Percentiles rank a stretch among this genome's conserved stretches.
These are phyloP conservation scores for Sparidentex hasta DNA, from an alignment of 2,797 vertebrate genomes.

Conservation along the genomic window DNA sequence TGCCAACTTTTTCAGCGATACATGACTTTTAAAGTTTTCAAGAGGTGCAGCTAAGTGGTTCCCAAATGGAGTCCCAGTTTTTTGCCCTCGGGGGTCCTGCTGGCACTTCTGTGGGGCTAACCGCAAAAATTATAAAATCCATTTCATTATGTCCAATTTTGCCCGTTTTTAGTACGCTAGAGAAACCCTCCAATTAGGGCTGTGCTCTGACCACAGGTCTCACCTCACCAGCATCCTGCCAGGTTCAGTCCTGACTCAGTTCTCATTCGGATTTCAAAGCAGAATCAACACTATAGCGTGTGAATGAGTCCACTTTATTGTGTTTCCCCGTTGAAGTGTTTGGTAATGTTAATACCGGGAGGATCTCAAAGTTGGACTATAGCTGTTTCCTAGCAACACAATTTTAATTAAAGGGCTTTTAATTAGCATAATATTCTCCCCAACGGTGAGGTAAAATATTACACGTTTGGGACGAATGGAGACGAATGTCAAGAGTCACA, in stretches of 20 bases:
- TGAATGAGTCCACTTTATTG: conserved; percentile 17
- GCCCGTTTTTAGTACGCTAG: background rate
- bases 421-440: conserved; percentile 39
- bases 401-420: conserved; percentile 47
- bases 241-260: background rate
- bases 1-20: conserved; percentile 29
- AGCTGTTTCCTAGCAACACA: conserved; percentile 71
- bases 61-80: conserved; percentile 39
- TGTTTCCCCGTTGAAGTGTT: conserved; percentile 7
- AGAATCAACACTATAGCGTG: background rate
- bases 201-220: background rate
- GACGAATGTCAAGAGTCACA: conserved; percentile 17
- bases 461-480: conserved; percentile 25
- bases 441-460: conserved; percentile 12
- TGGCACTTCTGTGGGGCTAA: conserved; percentile 25
- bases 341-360: conserved; percentile 24
- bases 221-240: background rate
- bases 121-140: conserved; percentile 25
- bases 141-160: conserved; percentile 16
- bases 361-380: conserved; percentile 30
- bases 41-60: conserved; percentile 35
- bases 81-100: conserved; percentile 39
- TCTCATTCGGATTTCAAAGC: background rate
- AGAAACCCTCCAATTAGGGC: conserved; percentile 9
- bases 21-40: conserved; percentile 37